Base-by-base conservation (phyloP, 2,888 invertebrate species). In the Tholera decimalis region DNA sequence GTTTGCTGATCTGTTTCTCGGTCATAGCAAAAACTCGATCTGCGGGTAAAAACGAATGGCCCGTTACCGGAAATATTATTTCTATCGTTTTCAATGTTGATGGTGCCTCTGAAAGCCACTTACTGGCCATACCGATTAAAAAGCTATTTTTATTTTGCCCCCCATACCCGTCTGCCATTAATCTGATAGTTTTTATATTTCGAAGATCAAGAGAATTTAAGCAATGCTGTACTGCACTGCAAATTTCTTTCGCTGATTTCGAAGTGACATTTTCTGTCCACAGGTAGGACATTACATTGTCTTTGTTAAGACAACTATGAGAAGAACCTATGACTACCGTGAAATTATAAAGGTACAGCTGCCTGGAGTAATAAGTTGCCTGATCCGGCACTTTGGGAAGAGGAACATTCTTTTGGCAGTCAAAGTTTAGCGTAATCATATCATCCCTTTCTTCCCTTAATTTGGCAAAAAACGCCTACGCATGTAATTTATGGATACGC, bases 61-160 rank as follows among this genome's bases (percentile, higher is more conserved):
- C 69, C 26, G 62, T 56, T 26, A 73, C 50, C 18, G 69, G 63
- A 57, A 74, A 71, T 44, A 71, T 33, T 22, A 67, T 49, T 59
- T 71, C 65, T 37, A 61, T 20, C 28, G 24, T 56, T 47, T 47
- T 49, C 35, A 63, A 50, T 47, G 55, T 18, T 35, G 39, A 26
- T 41, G 33, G 49, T 24, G 56, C 26, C 26, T 51, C 35, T 51
- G 26, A 44, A 41, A 56, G 57, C 43, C 47, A 62, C 35, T 39
- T 53, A 41, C 39, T 28, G 24, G 30, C 49, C 72, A 72, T 75
- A 30, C 60, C 64, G 20, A 68, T 22, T 28, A 74, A 26, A 28
- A 49, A 59, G 50, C 46, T 35, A 60, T 77, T 75, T 64, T 77
- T 77, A 55, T 73, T 73, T 56, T 76, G 73, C n/a, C 55, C 64